Base-by-base conservation (phyloP, 1,140 invertebrate species). In the Melanaphis sacchari region DNA sequence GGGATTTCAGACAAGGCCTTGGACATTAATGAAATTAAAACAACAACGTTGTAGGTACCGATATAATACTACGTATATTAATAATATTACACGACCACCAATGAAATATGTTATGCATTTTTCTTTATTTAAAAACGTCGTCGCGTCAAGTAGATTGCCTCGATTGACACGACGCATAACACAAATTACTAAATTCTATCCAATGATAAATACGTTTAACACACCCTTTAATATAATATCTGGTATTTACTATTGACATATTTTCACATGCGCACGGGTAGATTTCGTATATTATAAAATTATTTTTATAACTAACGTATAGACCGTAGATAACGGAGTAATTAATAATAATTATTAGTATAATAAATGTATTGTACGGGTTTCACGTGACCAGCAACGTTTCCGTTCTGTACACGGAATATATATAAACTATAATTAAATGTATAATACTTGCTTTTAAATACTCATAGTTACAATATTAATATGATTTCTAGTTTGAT, bases 11-110 rank as follows among this genome's bases (percentile, higher is more conserved):
- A 46, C 11, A 43, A 84, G 91, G 43, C 91, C 91, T 92, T 92
- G 91, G 46, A 92, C 5, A 40, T 52, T 92, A 84, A 92, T 84
- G 91, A 92, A 92, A 92, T 92, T 84, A 52, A 82, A 92, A 91
- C 66, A 81, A 81, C 90, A 43, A 91, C 66, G 43, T 46, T 43
- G 43, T 36, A 36, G 41, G 81, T 91, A 82, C 59, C 90, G 2
- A 81, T 81, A 31, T 46, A n/a, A 66, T 59, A 41, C 52, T 84
- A 40, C 24, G 26, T 31, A 38, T 59, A 54, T 90, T 36, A 49
- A 90, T 84, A 49, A 82, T 38, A 26, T 84, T 41, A 84, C 24
- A 41, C 24, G n/a, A 31, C 49, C 54, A 31, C 89, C 36, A 22
- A 38, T 89, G 46, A 89, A 52, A 89, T 87, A 41, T 52, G 87